These are phyloP conservation scores for Nymphalis io DNA, from an alignment of 1,140 invertebrate species.

Conservation along the genomic window DNA sequence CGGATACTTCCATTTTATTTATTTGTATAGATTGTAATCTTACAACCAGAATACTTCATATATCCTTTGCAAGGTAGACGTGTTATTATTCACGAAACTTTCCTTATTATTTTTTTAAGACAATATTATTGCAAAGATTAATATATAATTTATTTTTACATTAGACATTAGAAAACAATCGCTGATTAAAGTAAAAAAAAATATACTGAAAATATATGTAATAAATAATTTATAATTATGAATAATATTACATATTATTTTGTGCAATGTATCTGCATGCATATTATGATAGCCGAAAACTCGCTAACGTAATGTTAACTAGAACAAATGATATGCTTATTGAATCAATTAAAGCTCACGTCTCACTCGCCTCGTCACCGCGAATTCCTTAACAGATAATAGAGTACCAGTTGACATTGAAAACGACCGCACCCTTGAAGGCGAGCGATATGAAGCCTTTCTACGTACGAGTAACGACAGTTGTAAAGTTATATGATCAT, in stretches of 20 bases:
- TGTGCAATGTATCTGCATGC: too few species aligned
- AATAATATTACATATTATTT: too few species aligned
- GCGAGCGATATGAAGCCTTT: constrained; percentile 21
- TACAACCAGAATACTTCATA: neutral
- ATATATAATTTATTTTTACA: neutral
- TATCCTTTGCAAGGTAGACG: neutral
- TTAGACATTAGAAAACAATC: too few species aligned
- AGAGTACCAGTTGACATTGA: constrained; percentile 33
- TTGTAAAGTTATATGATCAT: constrained; percentile 10
- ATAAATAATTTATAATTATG: too few species aligned
- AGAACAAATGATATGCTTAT: constrained; percentile 10
- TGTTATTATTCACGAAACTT: constrained; percentile 3
- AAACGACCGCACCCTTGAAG: constrained; percentile 30
- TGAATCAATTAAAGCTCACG: neutral
- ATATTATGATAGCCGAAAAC: too few species aligned
- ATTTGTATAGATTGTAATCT: neutral
- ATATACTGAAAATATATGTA: neutral
- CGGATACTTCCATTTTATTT: too few species aligned
- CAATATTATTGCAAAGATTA: neutral
- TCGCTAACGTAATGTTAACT: neutral
- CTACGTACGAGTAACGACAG: constrained; percentile 7
- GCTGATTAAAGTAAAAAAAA: neutral
- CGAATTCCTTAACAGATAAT: constrained; percentile 27
- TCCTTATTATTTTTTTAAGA: neutral
- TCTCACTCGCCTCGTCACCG: constrained; percentile 14